Base-by-base conservation (phyloP, 2,888 invertebrate species). In the Yponomeuta malinellus region DNA sequence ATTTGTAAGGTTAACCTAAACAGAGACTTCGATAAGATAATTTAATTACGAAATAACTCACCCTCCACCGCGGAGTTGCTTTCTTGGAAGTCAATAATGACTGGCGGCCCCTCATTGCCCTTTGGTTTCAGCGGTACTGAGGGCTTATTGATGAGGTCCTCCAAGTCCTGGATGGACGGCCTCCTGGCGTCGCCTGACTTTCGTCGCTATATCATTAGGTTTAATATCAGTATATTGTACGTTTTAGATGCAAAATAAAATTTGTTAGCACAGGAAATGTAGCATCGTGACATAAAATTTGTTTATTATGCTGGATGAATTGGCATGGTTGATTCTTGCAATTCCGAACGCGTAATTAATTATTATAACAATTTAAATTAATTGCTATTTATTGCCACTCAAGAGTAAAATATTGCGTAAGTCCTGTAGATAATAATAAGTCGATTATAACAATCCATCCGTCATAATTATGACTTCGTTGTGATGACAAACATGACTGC, bases 41-140 rank as follows among this genome's bases (percentile, higher is more conserved):
- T 43, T 1, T 43, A 43, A 6, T 43, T 43, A 8, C 9, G 9
- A 43, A 8, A 9, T 9, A 65, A 73, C 75, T 77, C 86, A 98
- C 99, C 98, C 96, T 99, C 99, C 88, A 98, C 96, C 72, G 98
- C 98, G 68, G 98, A 97, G 90, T 99, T 98, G 83, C 97, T 98
- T 85, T 98, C 97, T 87, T 98, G 97, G 67, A 97, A 96, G 87
- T 98, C 98, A 76, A 98, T 95, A 85, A 98, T 98, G 76, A 94
- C 94, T 64, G 98, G 98, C 76, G 98, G 97, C 73, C 97, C 97
- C 75, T 94, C 95, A 81, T 94, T 94, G 75, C 97, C 98, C 71
- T 94, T 86, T 75, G 96, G 94, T 84, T 95, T 95, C 75, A 98
- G 93, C 69, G 98, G 98, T 71, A 98, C 97, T 70, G 97, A 97